Evolutionary conservation across 53 echinoderm and acorn worm genomes (phyloP), one percentile per base, ranked within the genome.

Genomic region (Mesocentrotus franciscanus): DNA sequence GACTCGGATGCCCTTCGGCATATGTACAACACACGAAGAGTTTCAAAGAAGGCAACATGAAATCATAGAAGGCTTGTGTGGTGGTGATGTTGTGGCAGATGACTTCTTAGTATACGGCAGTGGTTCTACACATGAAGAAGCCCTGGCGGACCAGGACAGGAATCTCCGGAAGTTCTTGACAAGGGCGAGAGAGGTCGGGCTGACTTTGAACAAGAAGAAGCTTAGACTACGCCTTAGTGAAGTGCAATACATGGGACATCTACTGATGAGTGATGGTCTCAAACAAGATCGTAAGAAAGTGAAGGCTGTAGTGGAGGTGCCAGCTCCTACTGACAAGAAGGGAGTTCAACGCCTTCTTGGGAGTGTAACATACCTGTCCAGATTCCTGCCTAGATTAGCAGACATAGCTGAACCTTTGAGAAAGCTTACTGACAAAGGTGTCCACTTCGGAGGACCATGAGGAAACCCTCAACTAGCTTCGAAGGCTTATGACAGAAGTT

Each of bases 171-270:
- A 85, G 61, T 92, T 94, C 71, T 34, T 78, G 76, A 1, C 87
- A 79, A 96, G 93, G 85, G 90, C 93, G 24, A 60, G 89, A 22
- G 36, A 96, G 55, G 27, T 60, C 15, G 78, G 92, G 11, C 56
- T 95, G 62, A 92, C 92, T n/a, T 92, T 95, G 66, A 93, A 96
- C 90, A 49, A 58, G 58, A 90, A 90, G 61, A 91, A 91, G 62
- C 91, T 91, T 1, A 59, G 64, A 60, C 18, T 91, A 64, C 60
- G 91, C 30, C 35, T 64, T 1, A 59, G 33, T 32, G 91, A 93
- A 57, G 96, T 97, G 20, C 84, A 94, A 58, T 96, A 93, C 89
- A 95, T 96, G 95, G 95, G 95, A 81, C 97, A 97, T 59, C 27
- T 96, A 35, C 56, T 96, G 59, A 97, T 94, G 4, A 55, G 27